These are phyloP conservation scores for Thryonomys swinderianus DNA, from an alignment of 2,113 vertebrate species.

Conservation along the genomic window DNA sequence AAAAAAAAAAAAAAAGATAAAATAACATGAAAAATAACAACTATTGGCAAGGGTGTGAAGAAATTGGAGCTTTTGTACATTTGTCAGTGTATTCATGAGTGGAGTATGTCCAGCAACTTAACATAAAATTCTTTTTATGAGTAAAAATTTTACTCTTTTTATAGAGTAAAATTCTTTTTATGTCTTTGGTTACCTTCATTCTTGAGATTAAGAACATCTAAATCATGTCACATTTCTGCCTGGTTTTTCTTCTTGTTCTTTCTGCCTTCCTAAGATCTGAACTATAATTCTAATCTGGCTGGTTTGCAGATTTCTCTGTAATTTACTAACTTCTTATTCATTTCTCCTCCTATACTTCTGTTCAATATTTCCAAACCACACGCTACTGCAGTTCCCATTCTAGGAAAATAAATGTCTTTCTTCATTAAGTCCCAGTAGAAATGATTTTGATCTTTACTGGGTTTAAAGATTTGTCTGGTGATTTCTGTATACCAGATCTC, in stretches of 20 bases:
- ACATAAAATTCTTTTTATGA: background rate
- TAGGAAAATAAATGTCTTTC: background rate
- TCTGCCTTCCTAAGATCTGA: background rate
- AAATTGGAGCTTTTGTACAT: background rate
- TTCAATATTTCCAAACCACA: constrained; percentile 29
- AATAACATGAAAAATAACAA: background rate
- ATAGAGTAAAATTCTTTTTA: background rate
- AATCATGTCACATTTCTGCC: background rate
- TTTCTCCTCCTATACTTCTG: constrained; percentile 15
- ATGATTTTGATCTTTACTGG: constrained; percentile 2
- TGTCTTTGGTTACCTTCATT: background rate
- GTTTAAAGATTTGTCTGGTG: constrained; percentile 22
- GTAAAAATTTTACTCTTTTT: no score
- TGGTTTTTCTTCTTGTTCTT: constrained; percentile 12
- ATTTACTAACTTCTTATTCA: constrained; percentile 34
- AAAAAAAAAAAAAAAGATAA: no score
- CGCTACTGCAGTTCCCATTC: constrained; percentile 27
- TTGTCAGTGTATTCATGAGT: background rate
- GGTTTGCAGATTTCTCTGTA: constrained; percentile 40
- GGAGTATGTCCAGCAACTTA: constrained; percentile 13
- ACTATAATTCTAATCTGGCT: background rate
- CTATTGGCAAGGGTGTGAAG: background rate
- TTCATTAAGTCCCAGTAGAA: constrained; percentile 32
- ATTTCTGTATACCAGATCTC: constrained; percentile 17
- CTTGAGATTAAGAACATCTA: background rate